Base-by-base conservation (phyloP, 2,888 invertebrate genomes). In the Cantharis rufa region DNA sequence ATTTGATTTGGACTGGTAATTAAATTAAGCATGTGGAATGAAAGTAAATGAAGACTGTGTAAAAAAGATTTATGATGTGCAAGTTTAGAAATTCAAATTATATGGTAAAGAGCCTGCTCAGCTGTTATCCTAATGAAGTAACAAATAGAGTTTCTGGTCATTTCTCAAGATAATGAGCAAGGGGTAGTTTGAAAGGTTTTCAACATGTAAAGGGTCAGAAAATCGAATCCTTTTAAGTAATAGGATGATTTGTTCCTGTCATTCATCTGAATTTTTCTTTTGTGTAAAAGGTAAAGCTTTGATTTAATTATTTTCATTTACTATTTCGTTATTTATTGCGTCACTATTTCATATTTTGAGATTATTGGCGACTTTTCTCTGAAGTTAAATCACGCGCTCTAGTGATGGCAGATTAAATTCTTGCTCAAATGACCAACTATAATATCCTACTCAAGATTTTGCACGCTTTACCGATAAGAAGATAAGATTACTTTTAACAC, bases 101-200 rank as follows among this genome's bases (percentile, higher is more conserved):
- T 21, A 66, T 66, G 24, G 64, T 66, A 66, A 24, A 66, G 64
- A 66, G n/a, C n/a, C 64, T 66, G 3, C 24, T 66, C 18, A 63
- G 15, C 76, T 79, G 79, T 80, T 80, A 80, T 80, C 78, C 81
- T 82, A 82, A 82, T 82, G 81, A 82, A 81, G 82, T 81, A 78
- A 80, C 81, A 81, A 81, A 82, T 82, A 78, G 77, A 80, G 80
- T 64, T 69, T 27, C 76, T 74, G 75, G 73, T 78, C 79, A 79
- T 76, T 82, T 77, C 79, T 81, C 80, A 79, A 79, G 80, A 82
- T 82, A 83, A 83, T 83, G 82, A 83, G 81, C 81, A 81, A 79
- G 80, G 74, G 74, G 71, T 73, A 78, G 74, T 72, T 79, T 75
- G 69, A 69, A 66, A 66, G 71, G 73, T 72, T 73, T 73, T 74